A percentile compares a stretch with the other conserved stretches of the same genome.
Conservation (phyloP, 2,797 vertebrate species). For the Macropodus opercularis region DNA sequence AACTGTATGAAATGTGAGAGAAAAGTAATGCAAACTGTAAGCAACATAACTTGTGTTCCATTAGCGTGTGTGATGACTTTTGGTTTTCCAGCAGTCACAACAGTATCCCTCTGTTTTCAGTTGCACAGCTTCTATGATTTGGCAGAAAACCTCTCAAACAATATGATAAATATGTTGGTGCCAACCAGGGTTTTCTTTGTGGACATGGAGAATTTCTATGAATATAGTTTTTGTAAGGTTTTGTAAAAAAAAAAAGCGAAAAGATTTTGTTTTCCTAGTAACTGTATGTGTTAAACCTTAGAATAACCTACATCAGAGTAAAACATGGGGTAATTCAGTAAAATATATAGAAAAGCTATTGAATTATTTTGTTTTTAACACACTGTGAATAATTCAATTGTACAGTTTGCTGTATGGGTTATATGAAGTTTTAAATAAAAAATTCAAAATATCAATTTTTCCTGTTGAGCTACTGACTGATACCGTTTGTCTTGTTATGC, state of each 20-base stretch:
- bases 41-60: constrained; percentile 73
- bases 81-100: constrained; percentile 61
- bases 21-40: constrained; percentile 73
- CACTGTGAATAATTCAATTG: constrained; percentile 99
- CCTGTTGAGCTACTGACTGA: constrained; percentile 29
- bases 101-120: constrained; percentile 64
- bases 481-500: not conserved
- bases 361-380: constrained; percentile 98
- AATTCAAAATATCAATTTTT: constrained; percentile 59
- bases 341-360: constrained; percentile 77
- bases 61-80: constrained; percentile 72
- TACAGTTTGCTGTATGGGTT: constrained; percentile 99
- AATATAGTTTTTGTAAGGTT: constrained; percentile 99
- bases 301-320: constrained; percentile 74
- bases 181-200: constrained; percentile 92
- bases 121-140: constrained; percentile 74
- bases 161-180: constrained; percentile 77
- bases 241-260: constrained; percentile 85
- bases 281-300: constrained; percentile 92
- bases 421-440: constrained; percentile 98
- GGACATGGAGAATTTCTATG: constrained; percentile 97
- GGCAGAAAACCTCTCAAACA: constrained; percentile 73
- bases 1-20: constrained; percentile 76
- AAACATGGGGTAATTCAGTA: constrained; percentile 70
- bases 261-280: constrained; percentile 93